These are phyloP conservation scores for Macrostomum cliftonense DNA, from an alignment of 2,888 invertebrate genomes.

Conservation along the genomic window DNA sequence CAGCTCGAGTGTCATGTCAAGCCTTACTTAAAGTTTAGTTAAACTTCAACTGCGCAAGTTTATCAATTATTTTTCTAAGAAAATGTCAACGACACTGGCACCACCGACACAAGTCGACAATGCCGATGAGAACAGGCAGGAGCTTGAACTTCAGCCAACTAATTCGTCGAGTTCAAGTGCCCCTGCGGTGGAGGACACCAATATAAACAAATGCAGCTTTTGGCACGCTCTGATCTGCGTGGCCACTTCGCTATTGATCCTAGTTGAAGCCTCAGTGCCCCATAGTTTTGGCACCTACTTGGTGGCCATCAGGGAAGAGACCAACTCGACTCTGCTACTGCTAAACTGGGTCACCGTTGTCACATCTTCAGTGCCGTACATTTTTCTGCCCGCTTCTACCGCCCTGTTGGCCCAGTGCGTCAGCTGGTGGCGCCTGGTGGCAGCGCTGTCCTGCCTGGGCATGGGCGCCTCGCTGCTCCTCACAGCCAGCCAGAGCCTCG, in stretches of 20 bases:
- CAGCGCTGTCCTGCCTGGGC: constrained; percentile 1
- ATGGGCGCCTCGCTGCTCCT: not conserved
- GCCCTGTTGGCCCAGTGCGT: not conserved
- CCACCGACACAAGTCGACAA: too few species aligned
- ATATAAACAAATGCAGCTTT: too few species aligned
- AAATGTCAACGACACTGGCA: too few species aligned
- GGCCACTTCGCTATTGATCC: not conserved
- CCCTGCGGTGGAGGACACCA: too few species aligned
- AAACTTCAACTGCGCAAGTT: too few species aligned
- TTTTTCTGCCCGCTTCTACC: not conserved
- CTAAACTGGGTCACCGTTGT: constrained; percentile 3
- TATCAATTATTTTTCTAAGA: too few species aligned
- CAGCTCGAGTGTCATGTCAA: too few species aligned
- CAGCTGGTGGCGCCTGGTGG: constrained; percentile 1
- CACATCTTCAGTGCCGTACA: constrained; percentile 6
- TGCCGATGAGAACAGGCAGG: too few species aligned
- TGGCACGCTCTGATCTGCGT: not conserved
- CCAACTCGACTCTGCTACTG: not conserved
- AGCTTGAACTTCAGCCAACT: too few species aligned
- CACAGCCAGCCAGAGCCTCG: not conserved
- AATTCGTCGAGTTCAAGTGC: too few species aligned
- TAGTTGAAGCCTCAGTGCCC: constrained; percentile 2
- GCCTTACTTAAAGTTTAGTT: too few species aligned
- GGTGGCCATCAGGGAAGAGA: not conserved
- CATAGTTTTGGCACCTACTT: constrained; percentile 8